Conservation (phyloP, 2,797 vertebrate genomes). For the Capromys pilorides region DNA sequence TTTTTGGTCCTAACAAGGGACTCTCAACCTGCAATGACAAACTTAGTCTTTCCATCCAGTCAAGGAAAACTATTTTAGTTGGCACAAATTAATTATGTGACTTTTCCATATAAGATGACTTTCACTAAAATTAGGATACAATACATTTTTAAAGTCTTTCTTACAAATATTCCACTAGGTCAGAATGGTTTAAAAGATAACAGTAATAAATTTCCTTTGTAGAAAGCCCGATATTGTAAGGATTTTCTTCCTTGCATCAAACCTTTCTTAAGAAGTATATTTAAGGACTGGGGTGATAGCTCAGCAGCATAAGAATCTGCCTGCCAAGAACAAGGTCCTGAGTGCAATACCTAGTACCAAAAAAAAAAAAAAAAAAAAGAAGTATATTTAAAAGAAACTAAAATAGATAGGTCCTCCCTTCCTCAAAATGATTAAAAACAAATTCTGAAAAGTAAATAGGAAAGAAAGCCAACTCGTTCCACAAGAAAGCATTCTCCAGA, state of each 20-base stretch:
- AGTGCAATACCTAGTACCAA: too few species aligned
- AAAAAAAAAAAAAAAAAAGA: not conserved
- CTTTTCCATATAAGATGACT: slow-evolving; percentile 12
- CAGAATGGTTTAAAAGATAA: slow-evolving; percentile 40
- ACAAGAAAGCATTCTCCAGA: not conserved
- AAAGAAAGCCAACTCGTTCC: not conserved
- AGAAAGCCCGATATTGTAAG: not conserved
- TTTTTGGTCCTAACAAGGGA: not conserved
- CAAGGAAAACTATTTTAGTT: slow-evolving; percentile 9
- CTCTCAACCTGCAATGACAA: not conserved
- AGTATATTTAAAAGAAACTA: not conserved
- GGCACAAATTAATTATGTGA: slow-evolving; percentile 46
- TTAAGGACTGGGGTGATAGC: not conserved
- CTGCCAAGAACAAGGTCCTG: too few species aligned
- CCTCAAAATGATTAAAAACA: not conserved
- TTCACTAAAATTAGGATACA: slow-evolving; percentile 1
- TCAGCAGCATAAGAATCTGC: too few species aligned
- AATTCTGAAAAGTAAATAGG: not conserved
- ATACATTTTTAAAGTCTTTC: slow-evolving; percentile 29
- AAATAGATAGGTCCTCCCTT: not conserved
- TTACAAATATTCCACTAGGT: slow-evolving; percentile 32
- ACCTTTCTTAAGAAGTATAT: not conserved
- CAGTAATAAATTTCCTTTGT: slow-evolving; percentile 20
- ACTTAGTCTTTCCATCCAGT: slow-evolving; percentile 6
- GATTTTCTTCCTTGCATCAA: not conserved